phyloP scores from a whole-genome alignment of 1,140 invertebrate species.

The Danaus melanippus region DNA sequence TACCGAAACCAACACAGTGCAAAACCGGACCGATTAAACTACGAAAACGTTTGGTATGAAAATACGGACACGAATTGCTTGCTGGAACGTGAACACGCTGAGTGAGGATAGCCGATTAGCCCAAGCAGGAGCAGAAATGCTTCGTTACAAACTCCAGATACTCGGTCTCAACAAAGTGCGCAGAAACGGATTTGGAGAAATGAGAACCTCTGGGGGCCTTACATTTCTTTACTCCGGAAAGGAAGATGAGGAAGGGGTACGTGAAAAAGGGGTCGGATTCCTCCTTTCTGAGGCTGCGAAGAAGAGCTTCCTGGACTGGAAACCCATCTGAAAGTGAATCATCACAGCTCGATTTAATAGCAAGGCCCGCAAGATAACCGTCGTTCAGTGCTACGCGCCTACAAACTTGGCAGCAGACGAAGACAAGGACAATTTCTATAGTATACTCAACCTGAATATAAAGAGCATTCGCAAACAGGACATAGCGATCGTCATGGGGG shows the following conservation, averaged over 20 bases:
- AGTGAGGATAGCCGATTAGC: no score
- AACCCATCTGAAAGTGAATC: constrained; percentile 23
- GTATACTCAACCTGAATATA: constrained; percentile 5
- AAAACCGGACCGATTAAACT: no score
- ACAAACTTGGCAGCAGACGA: constrained; percentile 3
- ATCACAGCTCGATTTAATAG: constrained; percentile 19
- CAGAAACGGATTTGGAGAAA: no score
- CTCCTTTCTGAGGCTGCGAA: constrained; percentile 13
- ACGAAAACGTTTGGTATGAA: no score
- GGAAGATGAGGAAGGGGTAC: neutral
- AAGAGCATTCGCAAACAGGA: constrained; percentile 13
- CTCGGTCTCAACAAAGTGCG: no score
- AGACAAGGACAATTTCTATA: constrained; percentile 18
- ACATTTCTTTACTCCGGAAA: no score
- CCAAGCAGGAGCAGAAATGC: no score
- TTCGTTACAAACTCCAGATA: no score
- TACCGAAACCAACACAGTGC: no score
- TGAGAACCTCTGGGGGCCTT: no score
- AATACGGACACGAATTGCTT: no score
- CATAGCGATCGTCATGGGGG: constrained; percentile 14
- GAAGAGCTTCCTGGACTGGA: constrained; percentile 17
- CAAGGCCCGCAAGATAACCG: constrained; percentile 17
- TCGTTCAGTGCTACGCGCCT: constrained; percentile 14
- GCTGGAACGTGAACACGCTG: no score
- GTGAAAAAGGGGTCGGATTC: constrained; percentile 9